Percentiles rank a stretch among this genome's conserved stretches.
phyloP scores from a whole-genome alignment of 1,140 invertebrate species.

The Potamilus streckersoni region DNA sequence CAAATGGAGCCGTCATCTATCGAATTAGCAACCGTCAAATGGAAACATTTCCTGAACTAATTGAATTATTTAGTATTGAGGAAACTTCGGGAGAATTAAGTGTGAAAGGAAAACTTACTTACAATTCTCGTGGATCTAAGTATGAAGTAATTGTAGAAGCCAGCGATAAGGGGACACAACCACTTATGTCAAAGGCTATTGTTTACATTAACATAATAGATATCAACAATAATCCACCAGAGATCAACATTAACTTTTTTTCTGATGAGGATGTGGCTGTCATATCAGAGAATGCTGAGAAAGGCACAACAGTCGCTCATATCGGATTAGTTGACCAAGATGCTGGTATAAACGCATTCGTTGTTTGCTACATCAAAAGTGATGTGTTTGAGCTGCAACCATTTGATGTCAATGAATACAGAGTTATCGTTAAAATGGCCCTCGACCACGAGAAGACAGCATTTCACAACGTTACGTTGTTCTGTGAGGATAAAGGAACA shows the following conservation, averaged over 20 bases:
- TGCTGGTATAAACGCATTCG: slow-evolving; percentile 49
- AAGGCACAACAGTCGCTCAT: slow-evolving; percentile 51
- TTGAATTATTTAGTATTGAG: slow-evolving; percentile 79
- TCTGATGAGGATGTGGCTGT: slow-evolving; percentile 33
- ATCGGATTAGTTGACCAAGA: slow-evolving; percentile 51
- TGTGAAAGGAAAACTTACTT: slow-evolving; percentile 66
- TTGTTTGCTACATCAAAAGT: slow-evolving; percentile 41
- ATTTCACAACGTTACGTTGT: slow-evolving; percentile 37
- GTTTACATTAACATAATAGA: slow-evolving; percentile 79
- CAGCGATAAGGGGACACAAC: slow-evolving; percentile 68
- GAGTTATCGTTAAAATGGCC: slow-evolving; percentile 39
- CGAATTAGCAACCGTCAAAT: slow-evolving; percentile 44
- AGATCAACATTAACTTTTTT: slow-evolving; percentile 75
- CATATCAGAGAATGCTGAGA: slow-evolving; percentile 45
- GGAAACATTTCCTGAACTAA: slow-evolving; percentile 28
- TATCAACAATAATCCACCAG: slow-evolving; percentile 92
- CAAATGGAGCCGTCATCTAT: slow-evolving; percentile 55
- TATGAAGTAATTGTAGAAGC: slow-evolving; percentile 70
- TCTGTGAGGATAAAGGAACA: slow-evolving; percentile 45
- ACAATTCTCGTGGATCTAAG: slow-evolving; percentile 25
- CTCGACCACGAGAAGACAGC: slow-evolving; percentile 43
- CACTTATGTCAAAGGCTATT: slow-evolving; percentile 72
- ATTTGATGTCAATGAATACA: slow-evolving; percentile 45
- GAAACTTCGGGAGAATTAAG: slow-evolving; percentile 85
- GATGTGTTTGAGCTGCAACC: slow-evolving; percentile 28